Evolutionary conservation across 2,113 vertebrate genomes (phyloP), one percentile per base, ranked within the genome.

Genomic region (Poicephalus gulielmi): DNA sequence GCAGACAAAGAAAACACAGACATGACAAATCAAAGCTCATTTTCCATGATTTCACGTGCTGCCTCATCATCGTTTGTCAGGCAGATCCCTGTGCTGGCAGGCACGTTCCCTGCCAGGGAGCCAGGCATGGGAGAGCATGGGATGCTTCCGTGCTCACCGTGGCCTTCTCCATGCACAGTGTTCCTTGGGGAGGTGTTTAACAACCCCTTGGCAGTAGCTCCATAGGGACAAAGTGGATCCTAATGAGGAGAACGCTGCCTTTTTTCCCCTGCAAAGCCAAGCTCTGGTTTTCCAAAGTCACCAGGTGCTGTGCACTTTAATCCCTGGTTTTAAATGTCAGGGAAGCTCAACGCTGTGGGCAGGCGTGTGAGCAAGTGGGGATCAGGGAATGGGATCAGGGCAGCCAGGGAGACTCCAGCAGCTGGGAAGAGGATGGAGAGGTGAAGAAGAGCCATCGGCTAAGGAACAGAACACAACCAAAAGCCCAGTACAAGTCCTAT

Each of bases 401-500:
- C 10, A 30, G 52, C 37, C 53, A 28, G 30, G 18, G 44, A 69
- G 28, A 80, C 20, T 57, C 28, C 8, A 2, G 1, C 0, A 2
- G n/a, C 69, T 1, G 5, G 68, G 68, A 46, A 28, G 24, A 49
- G 57, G 39, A n/a, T 28, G 17, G 33, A 18, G 30, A 47, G 70
- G 71, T 0, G 0, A 82, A 20, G 33, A 67, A 83, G 43, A 64
- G 28, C n/a, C 17, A 28, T 28, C 49, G 47, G 55, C 79, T 17
- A 1, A 93, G 95, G 83, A 86, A 85, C 96, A 97, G 96, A 98
- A 91, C 94, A 95, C 55, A 97, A 96, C 92, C 95, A 97, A 97
- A 95, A 98, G 70, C 97, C 90, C 97, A 62, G 86, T 82, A 80
- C 84, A 96, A 97, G 94, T 94, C 98, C 99, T 99, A 99, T 99